A percentile compares a stretch with the other conserved stretches of the same genome.
phyloP scores from a whole-genome alignment of 2,113 vertebrate species.

The Brachyistius frenatus region DNA sequence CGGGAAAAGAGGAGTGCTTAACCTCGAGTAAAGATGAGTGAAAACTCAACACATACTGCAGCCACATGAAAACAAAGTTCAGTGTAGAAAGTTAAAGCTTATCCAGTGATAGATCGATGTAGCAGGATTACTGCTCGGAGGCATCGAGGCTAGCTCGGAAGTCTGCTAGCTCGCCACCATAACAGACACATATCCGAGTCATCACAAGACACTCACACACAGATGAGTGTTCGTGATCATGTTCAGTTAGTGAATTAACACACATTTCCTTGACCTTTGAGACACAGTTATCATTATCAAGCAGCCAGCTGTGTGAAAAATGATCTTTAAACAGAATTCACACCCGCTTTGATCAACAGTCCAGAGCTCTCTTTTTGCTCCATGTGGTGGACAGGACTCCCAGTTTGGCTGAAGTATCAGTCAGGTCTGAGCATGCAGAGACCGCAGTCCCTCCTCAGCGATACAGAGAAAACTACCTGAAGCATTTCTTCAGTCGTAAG shows the following conservation, averaged over 20 bases:
- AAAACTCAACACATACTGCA: constrained; percentile 17
- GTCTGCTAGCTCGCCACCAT: constrained; percentile 28
- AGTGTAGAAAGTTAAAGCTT: constrained; percentile 19
- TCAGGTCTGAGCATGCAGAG: constrained; percentile 5
- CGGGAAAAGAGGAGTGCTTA: neutral
- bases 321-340: neutral
- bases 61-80: constrained; percentile 32
- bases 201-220: constrained; percentile 73
- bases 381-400: constrained; percentile 1
- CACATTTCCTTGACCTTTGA: constrained; percentile 39
- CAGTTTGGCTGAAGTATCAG: neutral
- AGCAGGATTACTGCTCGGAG: constrained; percentile 33
- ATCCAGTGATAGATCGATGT: constrained; percentile 34
- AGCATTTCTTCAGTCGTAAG: constrained; percentile 16
- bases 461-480: constrained; percentile 8
- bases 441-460: neutral
- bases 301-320: constrained; percentile 3
- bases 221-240: constrained; percentile 42
- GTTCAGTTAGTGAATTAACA: constrained; percentile 52
- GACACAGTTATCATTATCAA: constrained; percentile 13
- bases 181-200: constrained; percentile 31
- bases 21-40: neutral
- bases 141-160: constrained; percentile 11
- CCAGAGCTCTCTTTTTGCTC: neutral
- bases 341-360: constrained; percentile 19